Conservation (phyloP, 53 echinoderm and acorn worm genomes). For the Astropecten irregularis region DNA sequence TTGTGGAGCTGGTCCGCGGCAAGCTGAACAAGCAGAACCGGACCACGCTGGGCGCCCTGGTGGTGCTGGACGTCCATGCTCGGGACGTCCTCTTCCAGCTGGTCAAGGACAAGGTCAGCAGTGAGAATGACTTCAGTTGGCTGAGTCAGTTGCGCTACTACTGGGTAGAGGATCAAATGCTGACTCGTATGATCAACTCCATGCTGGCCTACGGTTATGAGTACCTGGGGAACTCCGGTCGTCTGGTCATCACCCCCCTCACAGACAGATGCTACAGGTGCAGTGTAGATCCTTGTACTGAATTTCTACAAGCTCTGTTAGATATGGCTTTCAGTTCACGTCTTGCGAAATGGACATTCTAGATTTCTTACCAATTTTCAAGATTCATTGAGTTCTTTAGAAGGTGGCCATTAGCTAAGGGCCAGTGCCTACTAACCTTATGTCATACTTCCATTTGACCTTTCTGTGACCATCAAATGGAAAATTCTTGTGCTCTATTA, state of each 20-base stretch:
- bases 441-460: too few relatives aligned
- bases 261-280: slow-evolving; percentile 99
- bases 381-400: too few relatives aligned
- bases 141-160: slow-evolving; percentile 95
- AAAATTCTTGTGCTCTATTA: too few relatives aligned
- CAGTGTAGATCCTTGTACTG: too few relatives aligned
- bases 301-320: too few relatives aligned
- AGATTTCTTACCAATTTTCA: too few relatives aligned
- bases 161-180: slow-evolving; percentile 90
- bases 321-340: too few relatives aligned
- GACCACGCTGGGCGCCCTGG: slow-evolving; percentile 94
- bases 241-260: slow-evolving; percentile 96
- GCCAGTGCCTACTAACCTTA: too few relatives aligned
- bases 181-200: slow-evolving; percentile 98
- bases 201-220: slow-evolving; percentile 98
- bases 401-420: too few relatives aligned
- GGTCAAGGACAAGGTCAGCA: slow-evolving; percentile 69
- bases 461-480: too few relatives aligned
- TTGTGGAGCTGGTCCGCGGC: slow-evolving; percentile 95
- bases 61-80: slow-evolving; percentile 98
- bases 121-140: slow-evolving; percentile 97
- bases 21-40: slow-evolving; percentile 99
- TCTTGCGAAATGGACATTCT: too few relatives aligned
- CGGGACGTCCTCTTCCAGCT: slow-evolving; percentile 84
- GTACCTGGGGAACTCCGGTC: slow-evolving; percentile 95